These are phyloP conservation scores for Lasioglossum oenotherae DNA, from an alignment of 2,888 invertebrate genomes.

Conservation along the genomic window DNA sequence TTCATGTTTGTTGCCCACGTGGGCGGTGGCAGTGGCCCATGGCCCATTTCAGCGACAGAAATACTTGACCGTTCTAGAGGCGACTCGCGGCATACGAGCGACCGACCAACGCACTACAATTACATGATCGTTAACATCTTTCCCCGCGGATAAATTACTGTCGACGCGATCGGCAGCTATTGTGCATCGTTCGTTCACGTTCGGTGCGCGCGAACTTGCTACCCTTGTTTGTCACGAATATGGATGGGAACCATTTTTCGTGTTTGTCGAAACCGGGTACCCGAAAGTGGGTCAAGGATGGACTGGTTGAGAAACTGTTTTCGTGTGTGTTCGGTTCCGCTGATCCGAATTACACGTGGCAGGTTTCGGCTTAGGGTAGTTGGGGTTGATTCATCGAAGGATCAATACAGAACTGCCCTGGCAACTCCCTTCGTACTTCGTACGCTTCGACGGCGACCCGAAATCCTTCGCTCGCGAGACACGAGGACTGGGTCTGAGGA, in stretches of 20 bases:
- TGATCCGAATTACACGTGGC: conserved; percentile 66
- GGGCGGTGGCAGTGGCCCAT: conserved; percentile 57
- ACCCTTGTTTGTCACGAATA: not conserved
- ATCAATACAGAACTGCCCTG: conserved; percentile 70
- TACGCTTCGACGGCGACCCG: not conserved
- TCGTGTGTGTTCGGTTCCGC: not conserved
- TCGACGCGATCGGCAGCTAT: not conserved
- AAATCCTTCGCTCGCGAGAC: conserved; percentile 30
- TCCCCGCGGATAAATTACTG: conserved; percentile 11
- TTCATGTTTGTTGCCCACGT: conserved; percentile 52
- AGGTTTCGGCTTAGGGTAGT: conserved; percentile 67
- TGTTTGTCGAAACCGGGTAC: not conserved
- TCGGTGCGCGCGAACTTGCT: not conserved
- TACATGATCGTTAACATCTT: conserved; percentile 20
- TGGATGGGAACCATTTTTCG: not conserved
- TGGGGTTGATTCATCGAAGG: conserved; percentile 65
- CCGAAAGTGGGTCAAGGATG: conserved; percentile 24
- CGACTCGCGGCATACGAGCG: not conserved
- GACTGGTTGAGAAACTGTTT: conserved; percentile 2
- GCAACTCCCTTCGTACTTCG: conserved; percentile 51
- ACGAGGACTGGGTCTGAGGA: not conserved
- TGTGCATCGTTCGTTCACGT: not conserved
- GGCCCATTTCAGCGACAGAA: conserved; percentile 61
- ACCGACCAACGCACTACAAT: not conserved
- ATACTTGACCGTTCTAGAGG: conserved; percentile 45